Conservation (phyloP, 2,888 invertebrate genomes). For the Melanchra persicariae region DNA sequence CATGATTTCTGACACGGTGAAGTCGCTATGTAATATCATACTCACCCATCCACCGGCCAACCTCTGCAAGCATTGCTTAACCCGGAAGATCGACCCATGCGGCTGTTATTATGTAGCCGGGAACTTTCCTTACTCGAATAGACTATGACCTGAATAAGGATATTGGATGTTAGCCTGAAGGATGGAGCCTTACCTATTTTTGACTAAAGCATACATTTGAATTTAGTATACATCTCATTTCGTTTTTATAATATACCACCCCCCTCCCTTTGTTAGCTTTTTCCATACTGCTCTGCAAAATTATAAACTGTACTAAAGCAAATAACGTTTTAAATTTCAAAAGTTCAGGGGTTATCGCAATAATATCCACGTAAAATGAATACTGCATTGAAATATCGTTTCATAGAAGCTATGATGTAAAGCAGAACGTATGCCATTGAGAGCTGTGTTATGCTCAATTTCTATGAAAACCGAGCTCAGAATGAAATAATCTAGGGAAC, state of each 20-base stretch:
- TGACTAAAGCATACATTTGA: not conserved
- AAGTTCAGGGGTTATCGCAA: not conserved
- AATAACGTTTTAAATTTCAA: not conserved
- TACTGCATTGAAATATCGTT: not conserved
- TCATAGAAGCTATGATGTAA: not conserved
- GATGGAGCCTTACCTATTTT: too few relatives aligned
- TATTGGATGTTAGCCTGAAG: too few relatives aligned
- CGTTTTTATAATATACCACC: not conserved
- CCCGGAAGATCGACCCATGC: too few relatives aligned
- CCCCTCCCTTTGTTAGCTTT: not conserved
- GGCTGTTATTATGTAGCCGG: too few relatives aligned
- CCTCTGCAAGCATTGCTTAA: too few relatives aligned
- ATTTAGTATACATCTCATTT: not conserved
- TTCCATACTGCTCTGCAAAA: not conserved
- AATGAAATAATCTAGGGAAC: not conserved
- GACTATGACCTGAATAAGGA: too few relatives aligned
- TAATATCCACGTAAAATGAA: slow-evolving; percentile 1
- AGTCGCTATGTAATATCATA: too few relatives aligned
- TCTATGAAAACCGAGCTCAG: not conserved
- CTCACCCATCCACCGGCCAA: too few relatives aligned
- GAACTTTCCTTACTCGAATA: too few relatives aligned
- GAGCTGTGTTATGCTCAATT: not conserved
- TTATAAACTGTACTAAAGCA: not conserved
- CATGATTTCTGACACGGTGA: too few relatives aligned
- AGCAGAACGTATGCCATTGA: slow-evolving; percentile 8